Base-by-base conservation (phyloP, 2,113 vertebrate genomes). In the Perca fluviatilis region DNA sequence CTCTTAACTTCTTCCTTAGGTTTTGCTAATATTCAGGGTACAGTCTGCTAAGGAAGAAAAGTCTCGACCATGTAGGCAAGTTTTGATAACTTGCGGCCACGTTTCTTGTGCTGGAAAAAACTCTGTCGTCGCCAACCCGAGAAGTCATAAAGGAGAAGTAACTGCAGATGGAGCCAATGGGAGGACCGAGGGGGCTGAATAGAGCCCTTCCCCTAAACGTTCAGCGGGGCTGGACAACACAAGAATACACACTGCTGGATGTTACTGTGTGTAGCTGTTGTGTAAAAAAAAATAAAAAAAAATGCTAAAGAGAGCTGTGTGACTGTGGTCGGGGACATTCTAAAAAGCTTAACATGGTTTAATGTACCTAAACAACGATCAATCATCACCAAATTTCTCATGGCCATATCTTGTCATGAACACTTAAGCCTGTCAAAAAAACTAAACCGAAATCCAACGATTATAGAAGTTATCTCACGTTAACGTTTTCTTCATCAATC, bases 121-220 rank as follows among this genome's bases (percentile, higher is more conserved):
- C 23, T 53, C 9, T 27, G 65, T 50, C 69, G 85, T 53, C 51
- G 53, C 13, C 47, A 64, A 46, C 23, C 15, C 21, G n/a, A 79
- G 75, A 66, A 80, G 83, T 85, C 79, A 15, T 64, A 60, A 21
- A 67, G 70, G 56, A 85, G 80, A 75, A 63, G 74, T 66, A 13
- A 1, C 3, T n/a, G 58, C 72, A 53, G 61, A 56, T 46, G 68
- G 27, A 89, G 77, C 92, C 93, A 92, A 91, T 92, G 46, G 47
- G 79, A 47, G 40, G 47, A 18, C 4, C 1, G 56, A 25, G 49
- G 79, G 83, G 88, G 90, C 70, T 50, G 87, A 73, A 19, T 84
- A 25, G 33, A 33, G 70, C 16, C 63, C 81, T 33, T 57, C 66
- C 79, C 84, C 73, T 54, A 82, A 82, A 69, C 30, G 25, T 23